A percentile compares a stretch with the other conserved stretches of the same genome.
These are phyloP conservation scores for Drosophila lacteicornis DNA, from an alignment of 1,140 invertebrate genomes.

Conservation along the genomic window DNA sequence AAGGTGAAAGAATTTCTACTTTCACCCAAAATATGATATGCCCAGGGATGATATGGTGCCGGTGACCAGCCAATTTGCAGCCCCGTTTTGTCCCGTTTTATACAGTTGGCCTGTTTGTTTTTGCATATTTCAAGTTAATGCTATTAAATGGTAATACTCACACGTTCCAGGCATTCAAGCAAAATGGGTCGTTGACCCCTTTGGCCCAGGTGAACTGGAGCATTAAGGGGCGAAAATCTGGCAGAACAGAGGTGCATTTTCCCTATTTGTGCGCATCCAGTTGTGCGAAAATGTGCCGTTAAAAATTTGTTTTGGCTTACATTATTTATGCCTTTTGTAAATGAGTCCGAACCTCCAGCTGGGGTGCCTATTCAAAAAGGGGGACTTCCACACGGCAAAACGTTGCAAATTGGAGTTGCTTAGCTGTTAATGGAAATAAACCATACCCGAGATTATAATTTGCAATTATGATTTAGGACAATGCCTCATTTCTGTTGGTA, in stretches of 20 bases:
- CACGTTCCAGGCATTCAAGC: slow-evolving; percentile 45
- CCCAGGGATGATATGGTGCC: not conserved
- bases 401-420: slow-evolving; percentile 30
- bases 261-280: slow-evolving; percentile 49
- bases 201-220: slow-evolving; percentile 11
- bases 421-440: slow-evolving; percentile 33
- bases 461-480: slow-evolving; percentile 5
- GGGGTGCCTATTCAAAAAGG: slow-evolving; percentile 8
- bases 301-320: slow-evolving; percentile 62
- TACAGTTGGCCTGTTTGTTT: slow-evolving; percentile 44
- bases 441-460: slow-evolving; percentile 10
- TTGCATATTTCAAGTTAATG: slow-evolving; percentile 70
- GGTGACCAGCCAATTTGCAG: slow-evolving; percentile 9
- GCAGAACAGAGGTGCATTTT: slow-evolving; percentile 39
- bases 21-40: not conserved
- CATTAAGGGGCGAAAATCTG: slow-evolving; percentile 20
- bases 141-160: slow-evolving; percentile 69
- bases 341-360: slow-evolving; percentile 30
- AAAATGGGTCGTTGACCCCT: slow-evolving; percentile 13
- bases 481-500: not conserved
- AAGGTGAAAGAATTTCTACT: not conserved
- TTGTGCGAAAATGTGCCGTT: slow-evolving; percentile 53
- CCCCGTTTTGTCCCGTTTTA: slow-evolving; percentile 24
- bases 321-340: slow-evolving; percentile 67
- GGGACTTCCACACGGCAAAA: slow-evolving; percentile 2